Evolutionary conservation across 2,113 vertebrate genomes (phyloP).

Genomic region (Antechinus flavipes): DNA sequence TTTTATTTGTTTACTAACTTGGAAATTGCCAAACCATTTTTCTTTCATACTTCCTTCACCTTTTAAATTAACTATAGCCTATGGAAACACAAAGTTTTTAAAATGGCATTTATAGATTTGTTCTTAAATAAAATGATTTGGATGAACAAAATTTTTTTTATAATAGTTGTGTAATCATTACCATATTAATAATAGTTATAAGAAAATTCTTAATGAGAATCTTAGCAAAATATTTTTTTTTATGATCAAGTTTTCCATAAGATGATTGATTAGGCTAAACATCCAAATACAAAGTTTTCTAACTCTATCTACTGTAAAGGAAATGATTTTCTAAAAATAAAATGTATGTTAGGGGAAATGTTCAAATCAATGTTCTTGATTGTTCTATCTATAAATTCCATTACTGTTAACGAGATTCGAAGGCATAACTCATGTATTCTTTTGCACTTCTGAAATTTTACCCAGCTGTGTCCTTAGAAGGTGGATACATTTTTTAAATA

Average conservation of each 20-base stretch:
- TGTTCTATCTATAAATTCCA: conserved; percentile 60
- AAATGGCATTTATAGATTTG: background rate
- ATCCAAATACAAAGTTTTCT: conserved; percentile 45
- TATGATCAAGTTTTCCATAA: conserved; percentile 40
- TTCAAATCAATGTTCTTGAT: conserved; percentile 51
- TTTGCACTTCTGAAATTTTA: conserved; percentile 57
- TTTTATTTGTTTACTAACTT: background rate
- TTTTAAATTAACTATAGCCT: conserved; percentile 18
- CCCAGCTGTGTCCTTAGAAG: conserved; percentile 53
- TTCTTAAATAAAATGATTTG: background rate
- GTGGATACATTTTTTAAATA: conserved; percentile 14
- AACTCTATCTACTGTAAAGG: conserved; percentile 54
- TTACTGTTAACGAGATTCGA: conserved; percentile 72
- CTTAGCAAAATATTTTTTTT: conserved; percentile 13
- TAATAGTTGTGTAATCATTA: background rate
- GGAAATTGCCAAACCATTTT: background rate
- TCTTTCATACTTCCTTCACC: background rate
- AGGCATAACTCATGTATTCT: conserved; percentile 13
- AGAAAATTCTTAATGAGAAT: background rate
- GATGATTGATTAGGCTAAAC: background rate
- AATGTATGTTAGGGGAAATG: conserved; percentile 52
- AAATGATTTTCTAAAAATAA: conserved; percentile 62
- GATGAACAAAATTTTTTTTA: background rate
- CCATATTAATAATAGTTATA: background rate
- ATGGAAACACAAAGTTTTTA: conserved; percentile 6